Conservation (phyloP, 2,888 invertebrate genomes). For the Scaptomyza reducta region DNA sequence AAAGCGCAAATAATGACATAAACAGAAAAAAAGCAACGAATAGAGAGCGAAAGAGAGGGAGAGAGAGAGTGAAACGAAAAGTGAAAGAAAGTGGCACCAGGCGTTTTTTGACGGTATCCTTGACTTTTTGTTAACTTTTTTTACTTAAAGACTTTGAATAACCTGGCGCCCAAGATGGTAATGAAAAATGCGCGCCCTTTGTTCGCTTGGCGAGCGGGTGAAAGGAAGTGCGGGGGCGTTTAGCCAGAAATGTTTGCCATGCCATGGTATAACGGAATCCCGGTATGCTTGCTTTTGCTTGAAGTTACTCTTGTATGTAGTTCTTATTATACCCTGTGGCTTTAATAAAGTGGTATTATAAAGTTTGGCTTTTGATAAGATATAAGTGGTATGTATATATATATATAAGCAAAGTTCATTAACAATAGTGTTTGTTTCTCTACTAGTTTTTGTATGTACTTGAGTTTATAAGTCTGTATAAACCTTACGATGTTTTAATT, state of each 20-base stretch:
- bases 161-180: conserved; percentile 56
- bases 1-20: conserved; percentile 2
- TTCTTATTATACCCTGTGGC: conserved; percentile 36
- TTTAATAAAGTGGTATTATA: not conserved
- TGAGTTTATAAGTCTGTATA: too few species aligned
- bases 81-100: conserved; percentile 64
- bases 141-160: conserved; percentile 57
- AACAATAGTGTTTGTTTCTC: not conserved
- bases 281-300: conserved; percentile 10
- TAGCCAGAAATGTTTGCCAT: conserved; percentile 75
- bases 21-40: conserved; percentile 11
- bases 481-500: not conserved
- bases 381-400: not conserved
- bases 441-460: not conserved
- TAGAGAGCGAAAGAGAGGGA: not conserved
- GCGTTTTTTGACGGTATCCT: conserved; percentile 71
- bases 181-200: conserved; percentile 75
- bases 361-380: conserved; percentile 1
- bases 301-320: conserved; percentile 10
- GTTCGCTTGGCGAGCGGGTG: conserved; percentile 23
- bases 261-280: conserved; percentile 54
- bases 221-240: conserved; percentile 67
- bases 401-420: not conserved
- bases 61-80: conserved; percentile 61
- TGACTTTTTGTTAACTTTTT: conserved; percentile 75